Evolutionary conservation across 1,140 invertebrate genomes (phyloP).

Genomic region (Oscheius sp.): DNA sequence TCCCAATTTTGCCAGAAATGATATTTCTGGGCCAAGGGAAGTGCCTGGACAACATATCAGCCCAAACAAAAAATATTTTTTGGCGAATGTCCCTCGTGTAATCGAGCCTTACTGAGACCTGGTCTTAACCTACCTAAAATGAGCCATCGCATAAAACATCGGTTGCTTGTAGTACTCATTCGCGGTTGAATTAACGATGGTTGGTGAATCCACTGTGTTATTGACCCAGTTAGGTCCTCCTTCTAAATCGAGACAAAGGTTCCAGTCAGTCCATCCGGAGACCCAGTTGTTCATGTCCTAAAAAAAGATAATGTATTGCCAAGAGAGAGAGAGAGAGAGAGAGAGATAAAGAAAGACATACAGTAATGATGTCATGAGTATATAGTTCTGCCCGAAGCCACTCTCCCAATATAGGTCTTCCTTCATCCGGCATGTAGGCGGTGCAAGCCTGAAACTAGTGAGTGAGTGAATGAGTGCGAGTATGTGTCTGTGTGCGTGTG

Average conservation of each 20-base stretch:
- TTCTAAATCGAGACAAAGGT: conserved; percentile 15
- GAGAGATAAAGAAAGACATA: background rate
- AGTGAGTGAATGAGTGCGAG: background rate
- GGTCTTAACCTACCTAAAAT: no score
- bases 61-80: no score
- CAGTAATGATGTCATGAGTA: conserved; percentile 3
- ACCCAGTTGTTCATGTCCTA: conserved; percentile 27
- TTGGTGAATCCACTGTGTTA: conserved; percentile 18
- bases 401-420: background rate
- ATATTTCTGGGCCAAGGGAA: no score
- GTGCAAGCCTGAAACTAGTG: background rate
- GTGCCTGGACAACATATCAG: no score
- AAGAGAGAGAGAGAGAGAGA: no score
- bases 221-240: conserved; percentile 22
- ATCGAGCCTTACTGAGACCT: no score
- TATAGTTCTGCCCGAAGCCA: conserved; percentile 7
- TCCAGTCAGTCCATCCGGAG: conserved; percentile 24
- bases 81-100: no score
- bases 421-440: background rate
- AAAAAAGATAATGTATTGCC: background rate
- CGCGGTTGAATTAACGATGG: conserved; percentile 1
- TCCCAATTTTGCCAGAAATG: no score
- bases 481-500: background rate
- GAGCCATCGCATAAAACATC: conserved; percentile 31
- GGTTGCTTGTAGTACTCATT: conserved; percentile 34